Percentiles rank a stretch among this genome's conserved stretches.
These are phyloP conservation scores for Tragelaphus eurycerus DNA, from an alignment of 2,797 vertebrate species.

Conservation along the genomic window DNA sequence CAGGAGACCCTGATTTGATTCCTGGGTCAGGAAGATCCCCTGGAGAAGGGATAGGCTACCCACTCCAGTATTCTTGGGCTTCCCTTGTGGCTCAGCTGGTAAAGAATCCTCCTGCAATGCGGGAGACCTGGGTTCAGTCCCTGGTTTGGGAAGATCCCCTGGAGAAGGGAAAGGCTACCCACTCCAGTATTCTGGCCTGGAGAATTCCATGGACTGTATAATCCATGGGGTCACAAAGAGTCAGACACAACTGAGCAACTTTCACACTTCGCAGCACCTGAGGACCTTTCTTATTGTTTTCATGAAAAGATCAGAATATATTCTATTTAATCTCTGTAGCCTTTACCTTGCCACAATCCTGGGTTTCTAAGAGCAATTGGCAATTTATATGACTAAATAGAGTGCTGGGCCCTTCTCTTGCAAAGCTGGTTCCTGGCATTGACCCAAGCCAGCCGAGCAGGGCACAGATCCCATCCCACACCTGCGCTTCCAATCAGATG, in stretches of 20 bases:
- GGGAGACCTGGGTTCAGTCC: not conserved
- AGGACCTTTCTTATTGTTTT: not conserved
- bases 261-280: not conserved
- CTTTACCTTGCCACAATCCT: not conserved
- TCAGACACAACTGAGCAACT: rapidly evolving
- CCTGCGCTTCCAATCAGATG: not conserved
- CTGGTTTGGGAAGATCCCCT: not conserved
- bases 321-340: not conserved
- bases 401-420: not conserved
- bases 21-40: not conserved
- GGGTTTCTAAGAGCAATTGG: not conserved
- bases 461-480: not conserved
- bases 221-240: not conserved
- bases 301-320: not conserved
- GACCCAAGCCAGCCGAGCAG: not conserved
- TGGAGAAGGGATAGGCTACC: not conserved
- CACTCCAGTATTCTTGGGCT: not conserved
- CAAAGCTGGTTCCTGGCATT: not conserved
- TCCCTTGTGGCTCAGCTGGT: not conserved
- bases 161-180: not conserved
- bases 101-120: not conserved
- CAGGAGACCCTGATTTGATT: not conserved
- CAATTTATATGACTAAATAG: not conserved
- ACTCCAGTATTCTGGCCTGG: not conserved
- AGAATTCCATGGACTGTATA: not conserved